phyloP scores from a whole-genome alignment of 2,888 invertebrate genomes.

The Stenodera caucasica region DNA sequence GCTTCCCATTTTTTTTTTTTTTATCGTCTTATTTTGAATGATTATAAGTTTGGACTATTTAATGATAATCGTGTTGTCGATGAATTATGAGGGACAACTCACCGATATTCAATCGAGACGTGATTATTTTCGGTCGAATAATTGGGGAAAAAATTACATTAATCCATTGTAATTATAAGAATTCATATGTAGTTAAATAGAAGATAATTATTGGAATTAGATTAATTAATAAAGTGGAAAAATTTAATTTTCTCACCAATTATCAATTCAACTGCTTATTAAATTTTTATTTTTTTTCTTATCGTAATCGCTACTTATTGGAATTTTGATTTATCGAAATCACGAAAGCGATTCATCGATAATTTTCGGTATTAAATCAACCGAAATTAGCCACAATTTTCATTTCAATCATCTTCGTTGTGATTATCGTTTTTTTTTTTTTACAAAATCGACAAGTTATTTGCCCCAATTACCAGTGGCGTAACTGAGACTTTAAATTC shows the following conservation, averaged over 20 bases:
- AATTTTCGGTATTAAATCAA: no score
- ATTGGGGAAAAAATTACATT: background rate
- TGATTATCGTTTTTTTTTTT: background rate
- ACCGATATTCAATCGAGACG: constrained; percentile 4
- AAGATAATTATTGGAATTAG: background rate
- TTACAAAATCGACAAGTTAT: no score
- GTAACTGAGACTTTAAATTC: no score
- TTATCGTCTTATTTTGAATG: background rate
- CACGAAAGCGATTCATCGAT: background rate
- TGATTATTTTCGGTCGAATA: constrained; percentile 9
- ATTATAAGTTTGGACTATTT: constrained; percentile 5
- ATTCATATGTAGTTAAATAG: background rate
- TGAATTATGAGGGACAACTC: constrained; percentile 4
- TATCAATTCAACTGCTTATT: background rate
- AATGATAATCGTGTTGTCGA: constrained; percentile 6
- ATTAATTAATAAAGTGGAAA: background rate
- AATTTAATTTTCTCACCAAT: background rate
- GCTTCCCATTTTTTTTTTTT: background rate
- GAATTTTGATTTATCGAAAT: background rate
- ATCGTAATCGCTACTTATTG: background rate
- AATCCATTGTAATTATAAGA: background rate
- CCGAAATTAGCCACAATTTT: no score
- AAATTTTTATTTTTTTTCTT: background rate
- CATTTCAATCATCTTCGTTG: background rate
- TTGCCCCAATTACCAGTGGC: no score